phyloP scores from a whole-genome alignment of 2,113 vertebrate genomes.

The Sphaerodactylus townsendi region DNA sequence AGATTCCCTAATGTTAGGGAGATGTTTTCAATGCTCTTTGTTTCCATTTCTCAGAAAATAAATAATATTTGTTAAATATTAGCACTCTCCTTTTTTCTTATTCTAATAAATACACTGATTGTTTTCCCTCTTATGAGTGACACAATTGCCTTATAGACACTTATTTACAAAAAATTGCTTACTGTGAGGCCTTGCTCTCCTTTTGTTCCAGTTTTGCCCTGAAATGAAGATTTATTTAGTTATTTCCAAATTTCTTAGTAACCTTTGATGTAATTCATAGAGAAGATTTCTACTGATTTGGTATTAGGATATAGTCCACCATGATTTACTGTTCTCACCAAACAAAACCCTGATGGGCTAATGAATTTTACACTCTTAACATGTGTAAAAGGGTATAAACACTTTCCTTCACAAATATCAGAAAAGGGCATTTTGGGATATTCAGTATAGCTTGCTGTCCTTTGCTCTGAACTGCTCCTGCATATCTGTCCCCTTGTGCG shows the following conservation, averaged over 20 bases:
- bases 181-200: slow-evolving; percentile 87
- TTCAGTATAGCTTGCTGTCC: neutral
- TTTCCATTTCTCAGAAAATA: neutral
- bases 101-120: neutral
- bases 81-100: neutral
- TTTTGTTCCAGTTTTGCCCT: slow-evolving; percentile 83
- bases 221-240: slow-evolving; percentile 51
- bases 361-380: too few relatives aligned
- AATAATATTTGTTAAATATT: neutral
- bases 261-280: slow-evolving; percentile 14
- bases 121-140: neutral
- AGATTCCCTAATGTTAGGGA: neutral
- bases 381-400: too few relatives aligned
- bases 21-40: neutral
- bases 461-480: neutral
- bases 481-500: neutral
- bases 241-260: slow-evolving; percentile 18
- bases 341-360: too few relatives aligned
- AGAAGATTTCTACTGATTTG: neutral
- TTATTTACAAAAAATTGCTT: slow-evolving; percentile 54
- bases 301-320: neutral
- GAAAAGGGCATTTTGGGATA: neutral
- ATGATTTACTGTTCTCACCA: neutral
- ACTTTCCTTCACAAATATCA: too few relatives aligned
- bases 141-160: neutral